Base-by-base conservation (phyloP, 2,888 invertebrate species). In the Emmelina monodactyla region DNA sequence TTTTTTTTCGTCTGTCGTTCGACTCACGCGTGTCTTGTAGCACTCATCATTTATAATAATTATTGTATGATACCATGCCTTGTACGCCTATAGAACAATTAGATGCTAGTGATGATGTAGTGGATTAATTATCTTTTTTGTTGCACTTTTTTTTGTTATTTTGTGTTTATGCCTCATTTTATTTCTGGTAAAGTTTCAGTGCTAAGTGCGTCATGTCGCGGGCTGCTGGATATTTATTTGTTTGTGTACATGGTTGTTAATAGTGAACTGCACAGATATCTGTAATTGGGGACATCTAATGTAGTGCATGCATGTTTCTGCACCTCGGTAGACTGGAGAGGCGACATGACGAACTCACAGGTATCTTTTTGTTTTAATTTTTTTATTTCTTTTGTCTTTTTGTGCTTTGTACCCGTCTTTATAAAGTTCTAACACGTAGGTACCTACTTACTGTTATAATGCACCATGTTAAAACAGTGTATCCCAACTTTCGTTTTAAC, bases 311-410 rank as follows among this genome's bases (percentile, higher is more conserved):
- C 76, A 76, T 76, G 78, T 57, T 43, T 57, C 67, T 54, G 70
- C 76, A 75, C 73, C 62, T 43, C 55, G 58, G 49, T 68, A 66
- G 59, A 50, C 46, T 45, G 65, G 58, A 60, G 61, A 55, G 69
- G n/a, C n/a, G 68, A 60, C 61, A 84, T 84, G 84, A 84, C 83
- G 58, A 84, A 84, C 72, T 82, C 83, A 57, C 84, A 84, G 84
- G 84, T 84, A 82, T 60, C 59, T 52, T 46, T 52, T 52, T 60
- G 63, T 56, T 52, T 51, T 47, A 50, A 49, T 53, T 53, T 56
- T 55, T 51, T 55, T 52, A 63, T 63, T 56, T 58, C 55, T 58
- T 50, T 49, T 48, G 52, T 38, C 38, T 55, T 48, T 44, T 53
- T 55, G 44, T 43, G 40, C 43, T 46, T 42, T n/a, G n/a, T 43